These are phyloP conservation scores for Sminthurides aquaticus DNA, from an alignment of 2,888 invertebrate species.

Conservation along the genomic window DNA sequence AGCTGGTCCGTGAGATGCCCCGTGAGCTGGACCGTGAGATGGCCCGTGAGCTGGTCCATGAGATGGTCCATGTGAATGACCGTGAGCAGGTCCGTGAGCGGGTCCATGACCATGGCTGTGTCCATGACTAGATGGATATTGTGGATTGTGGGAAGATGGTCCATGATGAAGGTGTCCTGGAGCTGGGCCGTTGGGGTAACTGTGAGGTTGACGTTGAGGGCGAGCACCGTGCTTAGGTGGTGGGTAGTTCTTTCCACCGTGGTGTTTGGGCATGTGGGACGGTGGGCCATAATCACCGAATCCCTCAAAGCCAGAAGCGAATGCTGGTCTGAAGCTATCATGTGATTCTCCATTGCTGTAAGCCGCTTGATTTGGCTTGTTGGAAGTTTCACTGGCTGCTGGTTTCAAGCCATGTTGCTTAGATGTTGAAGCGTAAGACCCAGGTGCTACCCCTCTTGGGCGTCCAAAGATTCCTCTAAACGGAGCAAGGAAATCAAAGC, in stretches of 20 bases:
- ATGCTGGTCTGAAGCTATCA: slow-evolving; percentile 6
- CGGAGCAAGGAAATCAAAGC: slow-evolving; percentile 26
- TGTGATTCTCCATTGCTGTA: neutral
- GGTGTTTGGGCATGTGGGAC: neutral
- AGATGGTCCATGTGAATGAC: neutral
- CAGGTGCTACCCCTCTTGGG: slow-evolving; percentile 1
- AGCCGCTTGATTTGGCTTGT: slow-evolving; percentile 11
- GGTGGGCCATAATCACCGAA: slow-evolving; percentile 11
- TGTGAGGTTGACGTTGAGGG: slow-evolving; percentile 6
- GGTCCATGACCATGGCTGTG: neutral
- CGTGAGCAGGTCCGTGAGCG: neutral
- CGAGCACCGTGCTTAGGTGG: neutral
- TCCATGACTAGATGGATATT: neutral
- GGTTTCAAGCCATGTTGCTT: slow-evolving; percentile 17
- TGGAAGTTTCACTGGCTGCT: slow-evolving; percentile 7
- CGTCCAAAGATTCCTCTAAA: slow-evolving; percentile 20
- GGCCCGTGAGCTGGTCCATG: neutral
- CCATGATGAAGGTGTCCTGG: slow-evolving; percentile 4
- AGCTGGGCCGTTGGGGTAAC: slow-evolving; percentile 3
- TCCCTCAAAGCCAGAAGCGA: slow-evolving; percentile 6
- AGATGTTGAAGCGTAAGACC: neutral
- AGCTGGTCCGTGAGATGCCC: neutral
- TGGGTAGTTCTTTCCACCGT: neutral
- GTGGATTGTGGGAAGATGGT: neutral
- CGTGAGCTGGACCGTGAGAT: neutral